phyloP scores from a whole-genome alignment of 2,113 vertebrate genomes.

The Boleophthalmus pectinirostris region DNA sequence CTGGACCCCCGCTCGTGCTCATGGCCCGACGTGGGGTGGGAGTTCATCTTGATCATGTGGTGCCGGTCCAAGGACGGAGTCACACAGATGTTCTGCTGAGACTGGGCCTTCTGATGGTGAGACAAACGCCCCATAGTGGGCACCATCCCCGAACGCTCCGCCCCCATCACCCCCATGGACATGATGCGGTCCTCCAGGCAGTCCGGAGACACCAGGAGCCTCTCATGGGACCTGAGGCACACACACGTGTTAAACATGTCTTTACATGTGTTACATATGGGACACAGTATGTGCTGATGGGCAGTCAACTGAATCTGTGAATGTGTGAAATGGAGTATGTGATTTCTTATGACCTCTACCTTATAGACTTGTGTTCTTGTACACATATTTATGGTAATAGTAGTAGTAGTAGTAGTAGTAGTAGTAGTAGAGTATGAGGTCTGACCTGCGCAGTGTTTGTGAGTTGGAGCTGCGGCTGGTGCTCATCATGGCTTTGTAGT shows the following conservation, averaged over 20 bases:
- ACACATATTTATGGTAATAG: no score
- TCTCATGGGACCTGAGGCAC: constrained; percentile 69
- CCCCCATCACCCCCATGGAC: constrained; percentile 54
- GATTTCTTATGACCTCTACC: no score
- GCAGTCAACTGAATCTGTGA: no score
- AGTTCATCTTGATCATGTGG: constrained; percentile 89
- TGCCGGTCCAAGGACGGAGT: constrained; percentile 83
- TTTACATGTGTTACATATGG: not conserved
- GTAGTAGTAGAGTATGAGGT: no score
- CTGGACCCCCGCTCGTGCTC: constrained; percentile 68
- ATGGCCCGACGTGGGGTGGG: constrained; percentile 79
- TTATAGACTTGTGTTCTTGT: no score
- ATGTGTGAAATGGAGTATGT: no score
- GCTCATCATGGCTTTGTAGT: constrained; percentile 78
- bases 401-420: no score
- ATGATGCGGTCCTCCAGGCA: constrained; percentile 68
- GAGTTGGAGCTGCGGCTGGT: constrained; percentile 70
- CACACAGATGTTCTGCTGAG: constrained; percentile 83
- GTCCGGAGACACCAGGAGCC: constrained; percentile 71
- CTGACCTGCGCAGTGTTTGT: constrained; percentile 72
- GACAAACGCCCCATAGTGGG: constrained; percentile 74
- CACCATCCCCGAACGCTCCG: constrained; percentile 61
- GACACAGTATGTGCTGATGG: no score
- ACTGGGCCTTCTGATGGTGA: constrained; percentile 83
- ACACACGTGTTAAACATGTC: not conserved